Evolutionary conservation across 2,888 invertebrate species (phyloP).

Genomic region (Drosophila sordidapex): DNA sequence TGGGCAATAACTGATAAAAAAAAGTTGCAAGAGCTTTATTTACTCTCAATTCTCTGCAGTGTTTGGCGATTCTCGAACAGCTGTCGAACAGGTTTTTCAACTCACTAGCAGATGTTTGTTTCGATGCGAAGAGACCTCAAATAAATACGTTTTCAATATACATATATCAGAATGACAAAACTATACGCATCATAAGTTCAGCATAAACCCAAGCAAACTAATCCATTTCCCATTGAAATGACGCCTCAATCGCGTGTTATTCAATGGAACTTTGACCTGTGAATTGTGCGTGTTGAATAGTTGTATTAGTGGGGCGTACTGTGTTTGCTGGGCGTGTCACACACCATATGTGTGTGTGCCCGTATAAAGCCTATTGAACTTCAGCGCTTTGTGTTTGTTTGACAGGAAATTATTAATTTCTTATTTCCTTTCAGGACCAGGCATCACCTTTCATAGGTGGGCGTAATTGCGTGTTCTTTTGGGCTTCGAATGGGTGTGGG

Average conservation of each 20-base stretch:
- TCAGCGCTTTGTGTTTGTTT: slow-evolving; percentile 61
- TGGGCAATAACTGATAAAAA: slow-evolving; percentile 48
- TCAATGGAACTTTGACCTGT: slow-evolving; percentile 19
- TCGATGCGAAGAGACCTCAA: background rate
- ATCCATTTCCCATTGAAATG: slow-evolving; percentile 11
- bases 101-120: slow-evolving; percentile 59
- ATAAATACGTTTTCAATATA: background rate
- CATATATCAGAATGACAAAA: background rate
- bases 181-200: background rate
- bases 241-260: slow-evolving; percentile 32
- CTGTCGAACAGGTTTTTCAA: slow-evolving; percentile 48
- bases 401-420: slow-evolving; percentile 71
- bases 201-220: background rate
- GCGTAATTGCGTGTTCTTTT: slow-evolving; percentile 32
- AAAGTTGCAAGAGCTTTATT: slow-evolving; percentile 47
- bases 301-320: slow-evolving; percentile 11
- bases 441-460: slow-evolving; percentile 29
- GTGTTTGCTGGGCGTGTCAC: slow-evolving; percentile 29
- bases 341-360: slow-evolving; percentile 33
- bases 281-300: slow-evolving; percentile 38
- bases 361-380: slow-evolving; percentile 57
- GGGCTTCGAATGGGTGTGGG: slow-evolving; percentile 1
- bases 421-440: slow-evolving; percentile 50
- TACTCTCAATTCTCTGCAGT: slow-evolving; percentile 21
- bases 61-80: slow-evolving; percentile 63